Conservation (phyloP, 2,797 vertebrate genomes). For the Falco naumanni region DNA sequence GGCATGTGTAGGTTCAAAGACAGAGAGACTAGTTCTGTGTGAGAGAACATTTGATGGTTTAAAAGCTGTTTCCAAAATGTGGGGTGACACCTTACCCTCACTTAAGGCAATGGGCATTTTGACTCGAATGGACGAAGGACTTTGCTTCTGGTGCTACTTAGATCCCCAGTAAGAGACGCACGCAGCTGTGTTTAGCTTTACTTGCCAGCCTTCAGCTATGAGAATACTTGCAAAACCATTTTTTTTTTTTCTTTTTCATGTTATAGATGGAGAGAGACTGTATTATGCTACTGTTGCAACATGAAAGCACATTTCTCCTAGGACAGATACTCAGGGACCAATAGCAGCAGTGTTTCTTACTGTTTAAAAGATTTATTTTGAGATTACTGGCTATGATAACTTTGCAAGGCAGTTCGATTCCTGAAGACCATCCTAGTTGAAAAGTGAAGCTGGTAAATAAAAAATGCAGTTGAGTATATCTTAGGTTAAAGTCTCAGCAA, state of each 20-base stretch:
- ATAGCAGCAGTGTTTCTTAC: neutral
- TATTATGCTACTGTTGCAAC: neutral
- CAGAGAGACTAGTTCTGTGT: neutral
- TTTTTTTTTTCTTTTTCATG: neutral
- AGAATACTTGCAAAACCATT: neutral
- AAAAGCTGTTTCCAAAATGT: neutral
- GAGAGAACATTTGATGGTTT: neutral
- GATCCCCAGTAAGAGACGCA: neutral
- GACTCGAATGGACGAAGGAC: neutral
- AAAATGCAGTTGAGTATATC: neutral
- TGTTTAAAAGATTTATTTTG: slow-evolving; percentile 2
- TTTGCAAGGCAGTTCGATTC: neutral
- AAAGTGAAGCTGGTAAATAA: neutral
- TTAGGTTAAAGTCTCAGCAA: neutral
- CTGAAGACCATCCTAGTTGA: neutral
- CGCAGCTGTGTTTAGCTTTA: neutral
- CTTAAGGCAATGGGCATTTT: neutral
- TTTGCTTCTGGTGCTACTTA: neutral
- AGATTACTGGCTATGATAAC: neutral
- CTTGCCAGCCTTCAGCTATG: neutral
- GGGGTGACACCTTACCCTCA: neutral
- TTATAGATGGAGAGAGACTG: neutral
- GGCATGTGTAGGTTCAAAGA: neutral
- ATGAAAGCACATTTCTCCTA: neutral
- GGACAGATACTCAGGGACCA: neutral